A percentile compares a stretch with the other conserved stretches of the same genome.
These are phyloP conservation scores for Microcebus ravelobensis DNA, from an alignment of 2,113 vertebrate genomes.

Conservation along the genomic window DNA sequence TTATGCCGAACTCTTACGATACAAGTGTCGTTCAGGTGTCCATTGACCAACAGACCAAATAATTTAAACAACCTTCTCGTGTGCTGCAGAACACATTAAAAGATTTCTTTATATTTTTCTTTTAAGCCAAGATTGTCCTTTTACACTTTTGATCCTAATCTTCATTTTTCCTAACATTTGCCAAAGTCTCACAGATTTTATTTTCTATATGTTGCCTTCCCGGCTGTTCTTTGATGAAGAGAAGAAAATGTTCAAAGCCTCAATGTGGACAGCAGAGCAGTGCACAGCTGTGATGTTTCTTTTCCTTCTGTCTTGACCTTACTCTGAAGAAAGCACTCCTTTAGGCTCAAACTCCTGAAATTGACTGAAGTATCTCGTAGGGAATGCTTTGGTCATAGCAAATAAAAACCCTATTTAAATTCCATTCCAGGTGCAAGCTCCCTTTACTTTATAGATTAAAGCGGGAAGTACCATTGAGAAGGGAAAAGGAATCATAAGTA, in stretches of 20 bases:
- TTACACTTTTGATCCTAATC: slow-evolving; percentile 52
- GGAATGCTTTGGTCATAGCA: slow-evolving; percentile 1
- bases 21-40: neutral
- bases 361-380: neutral
- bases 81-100: neutral
- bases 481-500: slow-evolving; percentile 39
- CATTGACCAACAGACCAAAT: slow-evolving; percentile 14
- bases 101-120: slow-evolving; percentile 18
- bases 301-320: neutral
- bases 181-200: slow-evolving; percentile 25
- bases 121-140: slow-evolving; percentile 51
- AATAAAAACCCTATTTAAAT: slow-evolving; percentile 3
- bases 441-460: slow-evolving; percentile 54
- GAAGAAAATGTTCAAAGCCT: slow-evolving; percentile 55
- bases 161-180: slow-evolving; percentile 61
- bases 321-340: neutral
- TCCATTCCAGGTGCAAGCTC: neutral
- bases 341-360: neutral
- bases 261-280: neutral
- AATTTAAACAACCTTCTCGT: slow-evolving; percentile 10
- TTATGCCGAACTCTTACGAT: neutral
- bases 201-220: slow-evolving; percentile 20
- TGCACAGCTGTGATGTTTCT: neutral
- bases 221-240: slow-evolving; percentile 48
- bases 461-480: neutral